Evolutionary conservation across 2,888 invertebrate species (phyloP), one percentile per base, ranked within the genome.

Genomic region (Cryptocheilus praepositus): DNA sequence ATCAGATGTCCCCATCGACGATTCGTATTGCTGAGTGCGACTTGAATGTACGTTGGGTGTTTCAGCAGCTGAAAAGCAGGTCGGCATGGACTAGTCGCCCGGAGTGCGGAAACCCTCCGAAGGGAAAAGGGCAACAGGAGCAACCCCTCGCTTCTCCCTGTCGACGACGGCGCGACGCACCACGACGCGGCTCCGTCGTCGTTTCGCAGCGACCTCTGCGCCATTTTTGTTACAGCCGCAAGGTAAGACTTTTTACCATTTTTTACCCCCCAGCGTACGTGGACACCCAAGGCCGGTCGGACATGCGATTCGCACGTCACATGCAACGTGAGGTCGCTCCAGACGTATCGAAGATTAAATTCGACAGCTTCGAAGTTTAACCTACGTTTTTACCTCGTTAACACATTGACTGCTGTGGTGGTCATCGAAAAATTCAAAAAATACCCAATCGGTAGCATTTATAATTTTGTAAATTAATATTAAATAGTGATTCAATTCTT

Each of bases 1-100:
- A 55, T 58, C 68, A 74, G 73, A 80, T 80, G 81, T 72, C 65
- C 64, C 66, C 65, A 67, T 67, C 70, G 79, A 67, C 72, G 70
- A 74, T 66, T 57, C 71, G 71, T 55, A 57, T 53, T 66, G 69
- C 63, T 64, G 70, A 77, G 62, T 73, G 77, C 75, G 77, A 79
- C 70, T 64, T 69, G 73, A 79, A 78, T 70, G 74, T 76, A 73
- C 78, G 61, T 82, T 81, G 82, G 80, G 72, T 87, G 84, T 87
- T 87, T 83, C 86, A 87, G 87, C 82, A 80, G 77, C 74, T 80
- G 81, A 81, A 78, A 74, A 79, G 76, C 71, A 76, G 62, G 78
- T 74, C 81, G 83, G 83, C 78, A 87, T 87, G 87, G 87, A 86
- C 82, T 86, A 87, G 83, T 78, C 76, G 79, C 61, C 61, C 67